Base-by-base conservation (phyloP, 2,113 vertebrate genomes). In the Pachypanchax playfairii region DNA sequence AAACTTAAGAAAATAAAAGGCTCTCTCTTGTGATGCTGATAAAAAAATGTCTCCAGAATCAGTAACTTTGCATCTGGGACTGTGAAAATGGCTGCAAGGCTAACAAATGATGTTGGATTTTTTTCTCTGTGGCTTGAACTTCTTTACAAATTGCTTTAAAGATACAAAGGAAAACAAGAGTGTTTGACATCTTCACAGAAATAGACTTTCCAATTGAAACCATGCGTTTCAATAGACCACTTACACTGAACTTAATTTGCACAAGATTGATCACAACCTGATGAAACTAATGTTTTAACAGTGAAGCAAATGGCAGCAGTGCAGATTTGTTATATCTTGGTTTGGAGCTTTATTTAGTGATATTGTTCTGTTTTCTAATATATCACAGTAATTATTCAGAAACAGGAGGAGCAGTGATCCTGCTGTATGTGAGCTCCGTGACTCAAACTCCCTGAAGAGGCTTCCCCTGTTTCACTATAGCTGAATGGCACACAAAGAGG, bases 401-500 rank as follows among this genome's bases (percentile, higher is more conserved):
- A 70, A 68, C 70, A 70, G 63, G 55, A 20, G 15, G 31, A 50
- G 44, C 65, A 33, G 4, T 25, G 38, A 50, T 47, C 58, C 42
- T 57, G 67, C 70, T 76, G 53, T 66, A 67, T 82, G 63, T 76
- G 24, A 54, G 75, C 25, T 42, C 44, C 42, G 52, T 65, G 71
- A 66, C 71, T 80, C 50, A 84, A 75, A 67, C 67, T 79, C 75
- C 83, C 77, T 46, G 14, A 61, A 63, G 65, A 80, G 61, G 54
- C 65, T 75, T 70, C 58, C 63, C 79, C 84, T 88, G 88, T 92
- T 89, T 90, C 80, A 71, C 84, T 82, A 88, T 84, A 70, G 79
- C 80, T 85, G 88, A 92, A 88, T 85, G 89, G 86, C 85, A 91
- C 87, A 90, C 91, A 88, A 84, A 89, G 90, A 92, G 92, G 91